phyloP scores from a whole-genome alignment of 2,888 invertebrate genomes.

The Mythimna albipuncta region DNA sequence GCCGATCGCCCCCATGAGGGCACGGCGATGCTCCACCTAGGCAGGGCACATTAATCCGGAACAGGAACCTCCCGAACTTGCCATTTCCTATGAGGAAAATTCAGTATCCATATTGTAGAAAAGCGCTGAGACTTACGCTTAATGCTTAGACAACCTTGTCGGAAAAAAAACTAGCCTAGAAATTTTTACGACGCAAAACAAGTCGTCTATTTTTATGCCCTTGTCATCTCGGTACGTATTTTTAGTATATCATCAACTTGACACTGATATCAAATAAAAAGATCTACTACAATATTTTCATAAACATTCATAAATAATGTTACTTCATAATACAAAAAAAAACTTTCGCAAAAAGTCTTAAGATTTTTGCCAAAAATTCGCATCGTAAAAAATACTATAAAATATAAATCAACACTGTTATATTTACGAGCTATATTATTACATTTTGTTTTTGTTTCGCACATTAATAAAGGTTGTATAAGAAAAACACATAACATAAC shows the following conservation, averaged over 20 bases:
- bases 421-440: slow-evolving; percentile 49
- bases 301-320: slow-evolving; percentile 35
- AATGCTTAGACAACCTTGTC: too few relatives aligned
- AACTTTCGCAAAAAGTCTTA: slow-evolving; percentile 3
- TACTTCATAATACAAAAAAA: slow-evolving; percentile 15
- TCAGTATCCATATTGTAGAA: neutral
- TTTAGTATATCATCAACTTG: neutral
- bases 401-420: slow-evolving; percentile 45
- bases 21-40: too few relatives aligned
- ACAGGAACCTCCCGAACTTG: too few relatives aligned
- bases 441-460: slow-evolving; percentile 40
- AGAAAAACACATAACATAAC: neutral
- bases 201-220: neutral
- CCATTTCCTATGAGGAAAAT: too few relatives aligned
- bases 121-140: neutral
- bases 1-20: too few relatives aligned
- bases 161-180: neutral
- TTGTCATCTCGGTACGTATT: neutral
- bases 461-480: slow-evolving; percentile 25
- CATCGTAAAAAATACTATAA: slow-evolving; percentile 40
- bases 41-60: too few relatives aligned
- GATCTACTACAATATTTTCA: slow-evolving; percentile 6
- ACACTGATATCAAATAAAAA: neutral
- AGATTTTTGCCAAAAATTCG: slow-evolving; percentile 23
- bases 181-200: neutral